phyloP scores from a whole-genome alignment of 2,888 invertebrate genomes.

The Protonemura montana region DNA sequence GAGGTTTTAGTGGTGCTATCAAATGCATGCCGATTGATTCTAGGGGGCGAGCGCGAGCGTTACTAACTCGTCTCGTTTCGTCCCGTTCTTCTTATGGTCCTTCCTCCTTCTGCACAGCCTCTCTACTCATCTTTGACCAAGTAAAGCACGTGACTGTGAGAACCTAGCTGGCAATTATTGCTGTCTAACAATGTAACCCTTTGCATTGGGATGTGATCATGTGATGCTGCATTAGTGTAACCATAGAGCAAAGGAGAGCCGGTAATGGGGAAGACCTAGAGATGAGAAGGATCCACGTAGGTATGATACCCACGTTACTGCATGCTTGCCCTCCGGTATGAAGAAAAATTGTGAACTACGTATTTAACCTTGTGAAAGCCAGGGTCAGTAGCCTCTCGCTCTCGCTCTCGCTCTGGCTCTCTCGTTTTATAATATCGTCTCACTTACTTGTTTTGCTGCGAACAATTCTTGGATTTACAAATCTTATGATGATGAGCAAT shows the following conservation, averaged over 20 bases:
- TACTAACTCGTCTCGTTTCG: not conserved
- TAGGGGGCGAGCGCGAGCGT: not conserved
- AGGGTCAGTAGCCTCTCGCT: constrained; percentile 33
- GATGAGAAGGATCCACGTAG: not conserved
- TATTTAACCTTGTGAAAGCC: constrained; percentile 22
- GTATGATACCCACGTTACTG: not conserved
- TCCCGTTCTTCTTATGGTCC: not conserved
- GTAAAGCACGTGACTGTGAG: not conserved
- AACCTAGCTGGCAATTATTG: not conserved
- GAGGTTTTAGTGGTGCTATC: not conserved
- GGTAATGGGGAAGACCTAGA: constrained; percentile 22
- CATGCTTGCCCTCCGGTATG: constrained; percentile 32
- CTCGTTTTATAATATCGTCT: not conserved
- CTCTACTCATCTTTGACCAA: not conserved
- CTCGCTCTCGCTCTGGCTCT: constrained; percentile 13
- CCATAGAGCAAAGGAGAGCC: not conserved
- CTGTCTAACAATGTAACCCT: not conserved
- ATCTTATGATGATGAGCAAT: not conserved
- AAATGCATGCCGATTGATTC: not conserved
- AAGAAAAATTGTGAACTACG: constrained; percentile 21
- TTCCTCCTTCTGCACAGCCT: too few species aligned
- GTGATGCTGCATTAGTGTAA: not conserved
- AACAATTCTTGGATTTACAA: not conserved
- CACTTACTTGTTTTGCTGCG: not conserved
- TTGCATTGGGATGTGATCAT: not conserved